These are phyloP conservation scores for Eulithis testata DNA, from an alignment of 2,888 invertebrate species.

Conservation along the genomic window DNA sequence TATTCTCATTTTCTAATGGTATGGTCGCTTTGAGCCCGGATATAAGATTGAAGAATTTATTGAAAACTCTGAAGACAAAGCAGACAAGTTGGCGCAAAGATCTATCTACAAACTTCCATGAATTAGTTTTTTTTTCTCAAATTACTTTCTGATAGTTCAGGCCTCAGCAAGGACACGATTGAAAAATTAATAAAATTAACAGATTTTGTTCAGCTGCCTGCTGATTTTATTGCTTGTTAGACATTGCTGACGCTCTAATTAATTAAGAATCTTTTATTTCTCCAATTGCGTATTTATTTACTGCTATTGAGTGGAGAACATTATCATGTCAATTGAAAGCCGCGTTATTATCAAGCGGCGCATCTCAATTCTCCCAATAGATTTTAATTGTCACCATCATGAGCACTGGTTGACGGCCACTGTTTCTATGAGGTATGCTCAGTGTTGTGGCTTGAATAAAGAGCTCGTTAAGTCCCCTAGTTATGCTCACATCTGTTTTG, in stretches of 20 bases:
- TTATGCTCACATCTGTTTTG: background rate
- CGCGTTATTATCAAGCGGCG: slow-evolving; percentile 66
- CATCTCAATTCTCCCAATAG: slow-evolving; percentile 77
- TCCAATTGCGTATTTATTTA: slow-evolving; percentile 25
- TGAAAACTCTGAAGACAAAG: no score
- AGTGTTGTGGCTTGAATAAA: background rate
- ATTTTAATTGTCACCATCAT: slow-evolving; percentile 72
- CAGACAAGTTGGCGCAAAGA: no score
- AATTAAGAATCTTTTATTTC: slow-evolving; percentile 13
- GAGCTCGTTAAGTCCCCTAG: background rate
- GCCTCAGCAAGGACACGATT: no score
- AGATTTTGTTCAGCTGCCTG: slow-evolving; percentile 16
- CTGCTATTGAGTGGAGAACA: slow-evolving; percentile 16
- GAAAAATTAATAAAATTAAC: background rate
- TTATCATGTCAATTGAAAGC: slow-evolving; percentile 36
- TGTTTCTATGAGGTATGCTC: slow-evolving; percentile 47
- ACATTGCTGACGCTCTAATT: background rate
- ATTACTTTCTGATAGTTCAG: no score
- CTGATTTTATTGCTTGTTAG: slow-evolving; percentile 1
- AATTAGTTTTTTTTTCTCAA: background rate
- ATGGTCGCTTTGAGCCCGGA: no score
- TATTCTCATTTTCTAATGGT: no score
- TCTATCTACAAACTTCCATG: background rate
- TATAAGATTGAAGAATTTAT: no score
- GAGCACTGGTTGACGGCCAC: slow-evolving; percentile 57